Evolutionary conservation across 2,113 vertebrate species (phyloP).

Genomic region (Charina bottae): DNA sequence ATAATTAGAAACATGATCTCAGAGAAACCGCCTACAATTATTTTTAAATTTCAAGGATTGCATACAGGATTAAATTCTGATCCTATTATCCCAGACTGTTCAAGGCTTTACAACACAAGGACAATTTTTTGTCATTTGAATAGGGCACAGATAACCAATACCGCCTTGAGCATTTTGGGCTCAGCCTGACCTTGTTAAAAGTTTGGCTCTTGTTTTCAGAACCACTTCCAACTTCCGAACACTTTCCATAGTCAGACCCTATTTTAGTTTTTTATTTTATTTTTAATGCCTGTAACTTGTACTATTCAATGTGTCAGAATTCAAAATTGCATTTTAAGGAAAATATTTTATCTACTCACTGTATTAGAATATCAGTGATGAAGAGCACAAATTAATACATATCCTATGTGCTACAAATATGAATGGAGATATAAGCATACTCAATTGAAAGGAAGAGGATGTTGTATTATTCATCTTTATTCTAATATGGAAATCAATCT

Average conservation of each 20-base stretch:
- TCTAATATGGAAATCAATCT: background rate
- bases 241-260: background rate
- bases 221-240: background rate
- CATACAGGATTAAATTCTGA: background rate
- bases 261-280: background rate
- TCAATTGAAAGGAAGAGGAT: background rate
- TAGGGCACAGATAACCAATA: background rate
- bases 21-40: background rate
- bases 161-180: background rate
- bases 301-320: background rate
- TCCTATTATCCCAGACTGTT: background rate
- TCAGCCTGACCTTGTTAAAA: background rate
- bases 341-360: background rate
- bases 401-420: background rate
- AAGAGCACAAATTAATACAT: background rate
- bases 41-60: background rate
- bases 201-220: background rate
- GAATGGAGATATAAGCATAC: background rate
- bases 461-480: background rate
- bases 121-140: background rate
- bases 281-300: background rate
- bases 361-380: background rate
- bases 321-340: background rate
- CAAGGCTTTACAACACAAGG: background rate
- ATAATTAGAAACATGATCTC: conserved; percentile 3